phyloP scores from a whole-genome alignment of 2,113 vertebrate genomes.

The Phodopus roborovskii region DNA sequence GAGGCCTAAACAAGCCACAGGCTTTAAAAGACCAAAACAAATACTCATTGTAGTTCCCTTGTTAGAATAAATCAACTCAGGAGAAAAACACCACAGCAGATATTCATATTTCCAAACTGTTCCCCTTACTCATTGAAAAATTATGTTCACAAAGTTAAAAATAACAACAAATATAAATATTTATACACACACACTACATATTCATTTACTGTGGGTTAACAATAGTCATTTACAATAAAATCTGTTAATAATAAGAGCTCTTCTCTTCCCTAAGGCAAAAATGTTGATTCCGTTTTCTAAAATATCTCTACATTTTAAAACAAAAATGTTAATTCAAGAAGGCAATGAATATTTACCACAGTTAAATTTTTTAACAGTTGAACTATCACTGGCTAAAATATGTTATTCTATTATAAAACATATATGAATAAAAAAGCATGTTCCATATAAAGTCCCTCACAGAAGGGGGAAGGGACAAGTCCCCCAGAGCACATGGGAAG shows the following conservation, averaged over 20 bases:
- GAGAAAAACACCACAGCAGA: background rate
- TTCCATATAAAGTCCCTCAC: too few relatives aligned
- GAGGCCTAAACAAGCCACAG: background rate
- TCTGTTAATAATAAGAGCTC: slow-evolving; percentile 58
- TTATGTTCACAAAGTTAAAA: slow-evolving; percentile 46
- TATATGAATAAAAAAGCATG: background rate
- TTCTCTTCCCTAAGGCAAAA: slow-evolving; percentile 12
- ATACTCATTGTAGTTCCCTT: background rate
- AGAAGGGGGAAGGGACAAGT: too few relatives aligned
- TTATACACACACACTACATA: slow-evolving; percentile 31
- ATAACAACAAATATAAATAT: slow-evolving; percentile 18
- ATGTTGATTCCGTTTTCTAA: slow-evolving; percentile 25
- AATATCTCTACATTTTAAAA: slow-evolving; percentile 45
- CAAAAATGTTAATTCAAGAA: slow-evolving; percentile 17
- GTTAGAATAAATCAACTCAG: background rate
- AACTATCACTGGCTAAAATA: slow-evolving; percentile 13
- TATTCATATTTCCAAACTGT: slow-evolving; percentile 13
- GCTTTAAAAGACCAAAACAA: background rate
- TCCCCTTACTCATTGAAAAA: background rate
- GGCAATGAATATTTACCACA: background rate
- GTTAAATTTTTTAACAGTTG: slow-evolving; percentile 28
- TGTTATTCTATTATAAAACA: background rate
- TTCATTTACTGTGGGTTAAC: slow-evolving; percentile 29
- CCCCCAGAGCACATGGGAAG: too few relatives aligned
- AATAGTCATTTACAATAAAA: slow-evolving; percentile 47